Evolutionary conservation across 2,113 vertebrate species (phyloP), one percentile per base, ranked within the genome.

Genomic region (Monopterus albus): DNA sequence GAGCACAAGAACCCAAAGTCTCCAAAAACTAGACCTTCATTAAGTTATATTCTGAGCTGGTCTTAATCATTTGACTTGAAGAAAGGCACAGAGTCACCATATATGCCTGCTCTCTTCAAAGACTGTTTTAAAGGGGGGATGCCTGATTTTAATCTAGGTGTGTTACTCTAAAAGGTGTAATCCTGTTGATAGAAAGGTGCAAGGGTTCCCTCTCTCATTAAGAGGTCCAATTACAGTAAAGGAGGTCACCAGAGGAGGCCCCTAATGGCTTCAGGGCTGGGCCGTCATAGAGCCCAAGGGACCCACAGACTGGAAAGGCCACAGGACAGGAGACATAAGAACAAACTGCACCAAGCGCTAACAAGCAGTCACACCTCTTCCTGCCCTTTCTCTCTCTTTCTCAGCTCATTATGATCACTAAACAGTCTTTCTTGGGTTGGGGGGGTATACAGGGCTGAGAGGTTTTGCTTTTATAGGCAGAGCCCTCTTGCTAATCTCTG

Each of bases 361-460:
- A 89, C 82, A 72, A 87, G 82, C 79, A 53, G 60, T 74, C 82
- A 87, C 90, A 91, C 82, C 81, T 90, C 78, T 50, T 58, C 15
- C 70, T 63, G 74, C 69, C 70, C 74, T 82, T 58, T 75, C 83
- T 75, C 78, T 81, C 81, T 64, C 80, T 57, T 87, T 90, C 87
- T 83, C 84, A 89, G 88, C 88, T 91, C 86, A 86, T 93, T 91
- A 91, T 81, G 79, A 79, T 87, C 88, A 83, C 81, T 74, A 69
- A 90, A 85, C 88, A 83, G 87, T 79, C 83, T 82, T 81, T 90
- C n/a, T 88, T 72, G 71, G 69, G 78, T 66, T 36, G 38, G 49
- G 63, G 46, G 72, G 35, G 18, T 2, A 43, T 39, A 17, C 43
- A 57, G 61, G 49, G n/a, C 28, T 10, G 62, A 55, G 56, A 58